Conservation (phyloP, 2,888 invertebrate genomes). For the Platycheirus rosarum region DNA sequence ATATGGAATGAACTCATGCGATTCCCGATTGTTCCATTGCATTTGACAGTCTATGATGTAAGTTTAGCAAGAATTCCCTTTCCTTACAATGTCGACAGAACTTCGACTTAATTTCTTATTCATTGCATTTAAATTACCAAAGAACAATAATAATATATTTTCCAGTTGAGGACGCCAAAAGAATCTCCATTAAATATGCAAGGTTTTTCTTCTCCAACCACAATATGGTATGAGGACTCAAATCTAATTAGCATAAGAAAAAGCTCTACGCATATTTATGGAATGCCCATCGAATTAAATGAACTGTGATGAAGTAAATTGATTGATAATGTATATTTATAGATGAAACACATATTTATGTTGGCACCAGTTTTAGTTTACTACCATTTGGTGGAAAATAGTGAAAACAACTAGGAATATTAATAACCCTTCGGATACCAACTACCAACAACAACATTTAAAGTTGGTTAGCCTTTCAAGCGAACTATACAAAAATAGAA, state of each 20-base stretch:
- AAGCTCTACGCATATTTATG: constrained; percentile 1
- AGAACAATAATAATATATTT: constrained; percentile 52
- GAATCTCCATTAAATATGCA: constrained; percentile 54
- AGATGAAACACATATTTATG: not conserved
- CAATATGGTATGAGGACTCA: constrained; percentile 14
- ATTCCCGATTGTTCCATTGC: no score
- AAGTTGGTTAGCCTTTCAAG: not conserved
- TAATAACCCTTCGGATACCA: no score
- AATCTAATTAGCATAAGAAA: constrained; percentile 33
- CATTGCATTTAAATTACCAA: constrained; percentile 59
- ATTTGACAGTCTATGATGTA: no score
- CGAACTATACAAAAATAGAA: constrained; percentile 7
- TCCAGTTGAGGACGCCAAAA: constrained; percentile 49
- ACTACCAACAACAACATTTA: no score
- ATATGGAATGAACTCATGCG: no score
- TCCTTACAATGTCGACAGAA: not conserved
- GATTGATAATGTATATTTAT: constrained; percentile 30
- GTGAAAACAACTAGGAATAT: not conserved
- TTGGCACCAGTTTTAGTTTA: no score
- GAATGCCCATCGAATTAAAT: constrained; percentile 28
- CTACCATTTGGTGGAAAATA: no score
- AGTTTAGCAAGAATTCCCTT: no score
- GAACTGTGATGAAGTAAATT: constrained; percentile 33
- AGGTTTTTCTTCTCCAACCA: not conserved
- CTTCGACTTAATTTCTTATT: constrained; percentile 47